Evolutionary conservation across 2,888 invertebrate genomes (phyloP).

Genomic region (Drosophila silvestris): DNA sequence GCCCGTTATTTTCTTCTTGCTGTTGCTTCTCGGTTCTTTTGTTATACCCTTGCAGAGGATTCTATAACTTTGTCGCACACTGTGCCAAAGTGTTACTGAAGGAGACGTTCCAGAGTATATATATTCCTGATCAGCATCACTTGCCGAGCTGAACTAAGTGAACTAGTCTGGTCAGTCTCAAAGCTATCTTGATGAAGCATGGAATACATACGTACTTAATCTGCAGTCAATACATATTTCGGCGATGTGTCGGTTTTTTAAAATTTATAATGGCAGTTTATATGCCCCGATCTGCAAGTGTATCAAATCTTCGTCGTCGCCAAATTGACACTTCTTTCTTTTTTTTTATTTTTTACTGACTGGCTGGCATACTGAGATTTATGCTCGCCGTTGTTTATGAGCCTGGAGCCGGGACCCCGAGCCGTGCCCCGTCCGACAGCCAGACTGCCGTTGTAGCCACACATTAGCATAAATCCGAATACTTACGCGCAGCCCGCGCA

Average conservation of each 20-base stretch:
- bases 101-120: neutral
- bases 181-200: neutral
- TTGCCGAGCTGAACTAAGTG: neutral
- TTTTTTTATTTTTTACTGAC: constrained; percentile 1
- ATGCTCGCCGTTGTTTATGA: constrained; percentile 63
- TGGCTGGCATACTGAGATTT: constrained; percentile 59
- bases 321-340: no score
- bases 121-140: neutral
- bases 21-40: constrained; percentile 5
- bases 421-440: neutral
- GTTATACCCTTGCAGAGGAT: neutral
- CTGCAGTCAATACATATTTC: neutral
- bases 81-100: neutral
- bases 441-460: constrained; percentile 7
- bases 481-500: constrained; percentile 21
- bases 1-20: constrained; percentile 23
- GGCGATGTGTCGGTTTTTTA: neutral
- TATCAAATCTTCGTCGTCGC: neutral
- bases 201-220: neutral
- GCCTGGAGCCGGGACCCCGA: constrained; percentile 5
- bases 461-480: constrained; percentile 58
- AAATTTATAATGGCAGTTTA: neutral
- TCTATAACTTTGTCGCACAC: neutral
- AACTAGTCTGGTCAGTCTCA: neutral
- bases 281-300: neutral